phyloP scores from a whole-genome alignment of 35 echinoderm and acorn worm species.

The Lytechinus pictus region DNA sequence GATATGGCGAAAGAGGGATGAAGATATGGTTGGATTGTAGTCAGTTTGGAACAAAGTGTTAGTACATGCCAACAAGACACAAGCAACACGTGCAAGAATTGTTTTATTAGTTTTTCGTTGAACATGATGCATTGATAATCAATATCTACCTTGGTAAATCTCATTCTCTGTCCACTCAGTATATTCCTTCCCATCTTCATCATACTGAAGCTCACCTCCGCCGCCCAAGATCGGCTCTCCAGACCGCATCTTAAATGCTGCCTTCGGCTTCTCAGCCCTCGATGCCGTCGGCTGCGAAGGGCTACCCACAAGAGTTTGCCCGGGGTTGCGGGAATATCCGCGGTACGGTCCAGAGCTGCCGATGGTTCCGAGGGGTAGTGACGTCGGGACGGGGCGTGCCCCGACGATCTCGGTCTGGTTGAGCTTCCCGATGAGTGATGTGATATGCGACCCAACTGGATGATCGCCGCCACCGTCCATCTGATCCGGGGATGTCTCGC shows the following conservation, averaged over 20 bases:
- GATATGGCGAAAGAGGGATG: neutral
- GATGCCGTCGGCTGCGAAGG: neutral
- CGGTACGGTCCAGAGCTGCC: neutral
- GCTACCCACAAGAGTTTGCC: constrained; percentile 1
- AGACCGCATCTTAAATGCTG: neutral
- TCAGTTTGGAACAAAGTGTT: neutral
- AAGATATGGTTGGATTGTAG: neutral
- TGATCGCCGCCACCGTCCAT: neutral
- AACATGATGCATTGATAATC: neutral
- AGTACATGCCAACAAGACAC: constrained; percentile 16
- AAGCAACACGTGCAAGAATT: neutral
- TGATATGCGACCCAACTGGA: neutral
- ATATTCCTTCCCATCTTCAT: constrained; percentile 29
- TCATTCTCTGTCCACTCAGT: constrained; percentile 55
- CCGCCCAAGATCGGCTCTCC: constrained; percentile 7
- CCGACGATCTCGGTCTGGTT: neutral
- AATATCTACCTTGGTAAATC: constrained; percentile 30
- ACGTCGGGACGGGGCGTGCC: neutral
- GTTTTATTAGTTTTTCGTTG: neutral
- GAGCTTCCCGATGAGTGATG: constrained; percentile 34
- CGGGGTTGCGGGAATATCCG: neutral
- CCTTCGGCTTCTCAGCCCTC: neutral
- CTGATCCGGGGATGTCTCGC: constrained; percentile 31
- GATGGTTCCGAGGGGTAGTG: constrained; percentile 10
- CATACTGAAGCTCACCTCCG: constrained; percentile 38